These are phyloP conservation scores for Cyclophora albipunctata DNA, from an alignment of 2,888 invertebrate genomes.

Conservation along the genomic window DNA sequence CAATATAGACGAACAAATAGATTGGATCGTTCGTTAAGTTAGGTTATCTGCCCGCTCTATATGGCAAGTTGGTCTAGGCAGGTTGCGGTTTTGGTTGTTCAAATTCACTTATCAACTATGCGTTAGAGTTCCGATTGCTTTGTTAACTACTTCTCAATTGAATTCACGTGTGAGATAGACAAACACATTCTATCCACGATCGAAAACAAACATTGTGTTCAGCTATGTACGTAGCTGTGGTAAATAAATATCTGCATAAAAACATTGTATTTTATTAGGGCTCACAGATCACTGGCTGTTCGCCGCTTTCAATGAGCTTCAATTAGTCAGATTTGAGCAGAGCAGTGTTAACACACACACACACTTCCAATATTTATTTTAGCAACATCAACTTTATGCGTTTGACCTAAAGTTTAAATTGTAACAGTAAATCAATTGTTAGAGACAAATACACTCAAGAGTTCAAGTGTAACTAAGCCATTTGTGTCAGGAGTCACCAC, in stretches of 20 bases:
- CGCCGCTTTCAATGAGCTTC: conserved; percentile 32
- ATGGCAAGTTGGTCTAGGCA: no score
- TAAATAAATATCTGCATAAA: background rate
- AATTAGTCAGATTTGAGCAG: conserved; percentile 33
- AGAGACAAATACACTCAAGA: conserved; percentile 10
- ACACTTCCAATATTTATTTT: conserved; percentile 5
- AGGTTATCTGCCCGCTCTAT: no score
- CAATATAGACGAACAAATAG: no score
- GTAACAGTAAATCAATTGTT: background rate
- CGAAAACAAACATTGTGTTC: no score
- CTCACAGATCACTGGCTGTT: conserved; percentile 23
- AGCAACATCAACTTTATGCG: conserved; percentile 14
- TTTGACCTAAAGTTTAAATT: conserved; percentile 2
- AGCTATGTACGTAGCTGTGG: no score
- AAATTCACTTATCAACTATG: no score
- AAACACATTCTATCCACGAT: no score
- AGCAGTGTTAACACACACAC: conserved; percentile 17
- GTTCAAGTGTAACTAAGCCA: conserved; percentile 26
- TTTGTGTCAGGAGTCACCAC: conserved; percentile 27
- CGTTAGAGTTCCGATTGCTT: no score
- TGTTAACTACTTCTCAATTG: no score
- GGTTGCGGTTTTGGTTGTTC: no score
- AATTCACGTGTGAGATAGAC: no score
- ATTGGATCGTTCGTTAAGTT: no score
- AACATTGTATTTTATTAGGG: background rate